These are phyloP conservation scores for Sericinus montela DNA, from an alignment of 2,888 invertebrate genomes.

Conservation along the genomic window DNA sequence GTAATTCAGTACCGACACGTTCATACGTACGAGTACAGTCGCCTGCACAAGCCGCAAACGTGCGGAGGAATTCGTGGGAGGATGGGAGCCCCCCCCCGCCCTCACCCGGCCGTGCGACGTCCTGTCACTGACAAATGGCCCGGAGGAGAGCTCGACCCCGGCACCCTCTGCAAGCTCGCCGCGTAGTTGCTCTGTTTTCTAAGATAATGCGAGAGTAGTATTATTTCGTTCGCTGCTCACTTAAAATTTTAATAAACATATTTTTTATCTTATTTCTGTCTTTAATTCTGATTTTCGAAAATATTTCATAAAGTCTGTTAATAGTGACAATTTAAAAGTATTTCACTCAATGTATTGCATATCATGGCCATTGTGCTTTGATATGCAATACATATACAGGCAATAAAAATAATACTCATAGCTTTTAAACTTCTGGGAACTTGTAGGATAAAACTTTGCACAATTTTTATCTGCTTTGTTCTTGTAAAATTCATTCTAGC, in stretches of 20 bases:
- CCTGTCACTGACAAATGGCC: conserved; percentile 79
- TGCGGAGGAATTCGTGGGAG: conserved; percentile 47
- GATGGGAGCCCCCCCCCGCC: conserved; percentile 27
- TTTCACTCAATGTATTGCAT: too few species aligned
- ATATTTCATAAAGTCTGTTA: too few species aligned
- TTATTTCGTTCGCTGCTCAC: conserved; percentile 7
- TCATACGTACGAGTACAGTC: conserved; percentile 52
- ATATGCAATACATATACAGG: too few species aligned
- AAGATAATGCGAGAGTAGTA: conserved; percentile 18
- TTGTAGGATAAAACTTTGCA: too few species aligned
- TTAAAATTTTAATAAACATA: conserved; percentile 1
- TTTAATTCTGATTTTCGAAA: too few species aligned
- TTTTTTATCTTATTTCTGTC: background rate
- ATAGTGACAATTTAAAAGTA: too few species aligned
- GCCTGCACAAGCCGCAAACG: conserved; percentile 56
- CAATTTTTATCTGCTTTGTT: too few species aligned
- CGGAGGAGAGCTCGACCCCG: conserved; percentile 71
- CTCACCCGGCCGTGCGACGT: conserved; percentile 47
- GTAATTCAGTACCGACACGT: conserved; percentile 50
- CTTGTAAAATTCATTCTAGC: too few species aligned
- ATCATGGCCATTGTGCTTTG: too few species aligned
- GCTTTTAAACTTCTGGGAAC: too few species aligned
- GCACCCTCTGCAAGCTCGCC: conserved; percentile 58
- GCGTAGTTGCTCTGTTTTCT: conserved; percentile 22
- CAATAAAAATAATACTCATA: too few species aligned